Conservation (phyloP, 2,113 vertebrate species). For the Lontra canadensis region DNA sequence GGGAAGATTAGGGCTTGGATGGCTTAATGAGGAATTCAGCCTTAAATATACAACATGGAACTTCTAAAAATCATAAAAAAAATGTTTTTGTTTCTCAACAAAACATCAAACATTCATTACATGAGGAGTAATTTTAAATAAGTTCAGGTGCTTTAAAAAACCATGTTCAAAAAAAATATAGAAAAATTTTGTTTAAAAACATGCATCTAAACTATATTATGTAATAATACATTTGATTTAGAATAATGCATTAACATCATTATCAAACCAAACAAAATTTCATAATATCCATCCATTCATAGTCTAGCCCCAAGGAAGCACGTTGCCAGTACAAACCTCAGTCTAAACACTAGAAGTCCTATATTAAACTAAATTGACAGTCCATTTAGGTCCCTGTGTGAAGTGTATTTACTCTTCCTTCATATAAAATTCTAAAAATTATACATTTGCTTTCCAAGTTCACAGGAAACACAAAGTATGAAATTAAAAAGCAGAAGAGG, state of each 20-base stretch:
- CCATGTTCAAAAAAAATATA: neutral
- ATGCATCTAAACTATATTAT: slow-evolving; percentile 14
- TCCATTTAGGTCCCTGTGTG: neutral
- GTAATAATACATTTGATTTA: neutral
- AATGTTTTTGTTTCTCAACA: neutral
- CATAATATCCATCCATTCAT: neutral
- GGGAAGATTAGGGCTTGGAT: neutral
- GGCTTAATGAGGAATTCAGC: neutral
- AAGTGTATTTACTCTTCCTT: slow-evolving; percentile 39
- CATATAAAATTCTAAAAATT: slow-evolving; percentile 17
- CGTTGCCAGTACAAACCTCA: slow-evolving; percentile 6
- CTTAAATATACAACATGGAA: neutral
- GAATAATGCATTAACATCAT: slow-evolving; percentile 23
- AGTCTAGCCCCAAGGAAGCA: neutral
- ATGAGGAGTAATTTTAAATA: slow-evolving; percentile 8
- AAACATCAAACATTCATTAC: slow-evolving; percentile 30
- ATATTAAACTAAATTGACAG: neutral
- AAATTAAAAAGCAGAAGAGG: slow-evolving; percentile 9
- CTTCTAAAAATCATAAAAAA: neutral
- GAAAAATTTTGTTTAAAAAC: slow-evolving; percentile 16
- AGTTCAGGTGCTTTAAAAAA: neutral
- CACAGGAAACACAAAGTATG: slow-evolving; percentile 1
- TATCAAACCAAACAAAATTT: slow-evolving; percentile 40
- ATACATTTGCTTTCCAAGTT: slow-evolving; percentile 12
- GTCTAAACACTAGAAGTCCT: neutral